phyloP scores from a whole-genome alignment of 1,140 invertebrate species.

The Bombyx mori region ASM3026992v2 NC_085128.1:12785501-12786000 shows the following conservation, averaged over 20 bases:
- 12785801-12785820: constrained; percentile 56
- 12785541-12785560: constrained; percentile 63
- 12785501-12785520: constrained; percentile 32
- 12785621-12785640: constrained; percentile 60
- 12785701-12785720: constrained; percentile 41
- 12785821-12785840: constrained; percentile 43
- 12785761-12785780: constrained; percentile 45
- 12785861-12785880: constrained; percentile 64
- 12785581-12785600: constrained; percentile 58
- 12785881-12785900: constrained; percentile 73
- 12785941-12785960: constrained; percentile 88
- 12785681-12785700: constrained; percentile 43
- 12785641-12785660: constrained; percentile 57
- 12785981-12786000: constrained; percentile 49
- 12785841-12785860: constrained; percentile 57
- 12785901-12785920: constrained; percentile 79
- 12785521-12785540: constrained; percentile 54
- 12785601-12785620: constrained; percentile 49
- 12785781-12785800: constrained; percentile 51
- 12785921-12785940: constrained; percentile 90
- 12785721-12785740: constrained; percentile 52
- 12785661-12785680: constrained; percentile 47
- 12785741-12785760: constrained; percentile 55
- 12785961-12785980: constrained; percentile 80
- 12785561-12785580: constrained; percentile 43